Percentiles rank a stretch among this genome's conserved stretches.
Evolutionary conservation across 2,888 invertebrate genomes (phyloP).

Genomic region (Diaphora mendica): DNA sequence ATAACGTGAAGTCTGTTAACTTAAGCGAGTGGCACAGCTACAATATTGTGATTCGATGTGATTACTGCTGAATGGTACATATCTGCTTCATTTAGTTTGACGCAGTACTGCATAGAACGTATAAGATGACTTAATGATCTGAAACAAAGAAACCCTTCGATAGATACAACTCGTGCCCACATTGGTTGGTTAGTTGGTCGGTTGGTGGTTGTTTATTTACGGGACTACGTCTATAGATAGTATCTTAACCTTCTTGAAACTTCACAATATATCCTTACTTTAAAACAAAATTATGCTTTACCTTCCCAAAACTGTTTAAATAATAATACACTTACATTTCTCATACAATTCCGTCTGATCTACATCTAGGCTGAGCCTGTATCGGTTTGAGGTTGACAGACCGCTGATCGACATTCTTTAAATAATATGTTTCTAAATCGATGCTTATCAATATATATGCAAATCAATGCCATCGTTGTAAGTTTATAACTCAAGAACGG

Average conservation of each 20-base stretch:
- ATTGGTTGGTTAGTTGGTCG: too few species aligned
- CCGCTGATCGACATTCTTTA: background rate
- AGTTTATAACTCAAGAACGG: too few species aligned
- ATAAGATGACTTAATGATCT: constrained; percentile 80
- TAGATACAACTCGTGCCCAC: background rate
- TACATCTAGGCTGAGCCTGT: too few species aligned
- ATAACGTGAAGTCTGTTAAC: background rate
- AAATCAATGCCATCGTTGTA: too few species aligned
- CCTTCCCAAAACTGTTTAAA: background rate
- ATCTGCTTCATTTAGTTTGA: constrained; percentile 69
- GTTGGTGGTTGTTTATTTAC: background rate
- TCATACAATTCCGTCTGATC: background rate
- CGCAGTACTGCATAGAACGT: constrained; percentile 79
- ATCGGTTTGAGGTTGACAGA: too few species aligned
- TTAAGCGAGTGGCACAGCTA: background rate
- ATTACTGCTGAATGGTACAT: too few species aligned
- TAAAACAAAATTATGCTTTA: background rate
- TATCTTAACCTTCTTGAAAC: background rate
- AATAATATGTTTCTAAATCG: background rate
- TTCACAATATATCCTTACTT: background rate
- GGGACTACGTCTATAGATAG: too few species aligned
- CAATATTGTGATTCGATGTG: background rate
- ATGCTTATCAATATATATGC: too few species aligned
- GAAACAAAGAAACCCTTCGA: constrained; percentile 45
- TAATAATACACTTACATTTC: background rate